Evolutionary conservation across 2,888 invertebrate genomes (phyloP).

Genomic region (Bellardia bayeri): DNA sequence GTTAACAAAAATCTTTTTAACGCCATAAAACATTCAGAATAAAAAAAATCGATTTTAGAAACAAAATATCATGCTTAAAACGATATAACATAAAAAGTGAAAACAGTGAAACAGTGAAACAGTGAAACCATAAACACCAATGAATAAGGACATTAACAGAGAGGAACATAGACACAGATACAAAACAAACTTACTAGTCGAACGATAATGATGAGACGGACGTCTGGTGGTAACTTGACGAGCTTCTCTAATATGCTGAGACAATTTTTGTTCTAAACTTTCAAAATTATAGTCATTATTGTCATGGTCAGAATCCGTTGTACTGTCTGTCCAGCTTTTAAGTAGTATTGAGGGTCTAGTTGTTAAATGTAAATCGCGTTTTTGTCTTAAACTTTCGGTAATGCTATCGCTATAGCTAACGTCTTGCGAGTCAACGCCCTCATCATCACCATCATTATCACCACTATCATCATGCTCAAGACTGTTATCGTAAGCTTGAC

Average conservation of each 20-base stretch:
- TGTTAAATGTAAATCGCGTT: constrained; percentile 49
- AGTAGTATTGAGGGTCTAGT: constrained; percentile 26
- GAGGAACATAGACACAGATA: constrained; percentile 48
- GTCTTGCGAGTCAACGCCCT: constrained; percentile 16
- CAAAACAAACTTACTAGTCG: constrained; percentile 71
- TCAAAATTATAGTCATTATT: constrained; percentile 57
- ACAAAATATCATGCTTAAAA: constrained; percentile 37
- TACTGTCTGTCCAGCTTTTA: neutral
- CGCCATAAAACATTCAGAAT: neutral
- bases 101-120: no score
- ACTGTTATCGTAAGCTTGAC: constrained; percentile 45
- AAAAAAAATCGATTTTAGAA: constrained; percentile 10
- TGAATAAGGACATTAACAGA: constrained; percentile 40
- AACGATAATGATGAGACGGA: constrained; percentile 66
- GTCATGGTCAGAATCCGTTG: constrained; percentile 43
- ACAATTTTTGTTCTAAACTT: constrained; percentile 40
- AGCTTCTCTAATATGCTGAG: constrained; percentile 33
- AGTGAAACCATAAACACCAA: constrained; percentile 50
- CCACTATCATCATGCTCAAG: constrained; percentile 44
- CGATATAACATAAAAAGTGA: constrained; percentile 21
- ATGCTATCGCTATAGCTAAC: constrained; percentile 39
- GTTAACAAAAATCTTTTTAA: neutral
- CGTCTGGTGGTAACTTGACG: constrained; percentile 67
- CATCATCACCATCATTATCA: constrained; percentile 73
- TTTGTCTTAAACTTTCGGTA: constrained; percentile 64